Evolutionary conservation across 2,113 vertebrate genomes (phyloP).

Genomic region (Platanista minor): DNA sequence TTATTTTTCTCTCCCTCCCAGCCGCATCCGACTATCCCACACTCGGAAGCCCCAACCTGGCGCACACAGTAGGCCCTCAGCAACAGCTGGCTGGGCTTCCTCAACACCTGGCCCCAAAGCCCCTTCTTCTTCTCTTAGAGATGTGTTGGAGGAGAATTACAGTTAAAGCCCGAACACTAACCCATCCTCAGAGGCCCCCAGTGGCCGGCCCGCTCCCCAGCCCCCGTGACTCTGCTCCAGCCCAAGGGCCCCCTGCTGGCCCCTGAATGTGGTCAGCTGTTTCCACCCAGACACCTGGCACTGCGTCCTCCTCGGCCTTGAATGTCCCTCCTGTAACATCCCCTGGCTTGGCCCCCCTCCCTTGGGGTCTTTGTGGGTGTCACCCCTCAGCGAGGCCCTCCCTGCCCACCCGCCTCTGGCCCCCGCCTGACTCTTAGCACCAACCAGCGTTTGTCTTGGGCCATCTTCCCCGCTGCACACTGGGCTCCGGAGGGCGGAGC

Average conservation of each 20-base stretch:
- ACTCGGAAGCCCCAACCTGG: fast-evolving
- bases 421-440: background rate
- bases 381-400: background rate
- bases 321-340: background rate
- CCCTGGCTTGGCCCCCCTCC: background rate
- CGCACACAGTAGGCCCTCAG: fast-evolving
- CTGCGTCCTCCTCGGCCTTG: background rate
- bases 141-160: background rate
- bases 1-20: background rate
- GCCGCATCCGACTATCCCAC: background rate
- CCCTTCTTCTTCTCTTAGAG: background rate
- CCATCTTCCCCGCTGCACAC: background rate
- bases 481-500: background rate
- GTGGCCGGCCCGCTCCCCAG: background rate
- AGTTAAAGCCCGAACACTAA: too few species aligned
- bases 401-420: background rate
- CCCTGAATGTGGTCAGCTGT: background rate
- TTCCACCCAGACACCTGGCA: background rate
- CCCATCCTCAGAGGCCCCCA: background rate
- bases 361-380: background rate
- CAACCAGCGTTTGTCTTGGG: background rate
- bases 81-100: background rate
- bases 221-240: background rate
- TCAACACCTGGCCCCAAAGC: background rate
- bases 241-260: background rate